Evolutionary conservation across 2,888 invertebrate genomes (phyloP), one percentile per base, ranked within the genome.

Genomic region (Pilophorus perplexus): DNA sequence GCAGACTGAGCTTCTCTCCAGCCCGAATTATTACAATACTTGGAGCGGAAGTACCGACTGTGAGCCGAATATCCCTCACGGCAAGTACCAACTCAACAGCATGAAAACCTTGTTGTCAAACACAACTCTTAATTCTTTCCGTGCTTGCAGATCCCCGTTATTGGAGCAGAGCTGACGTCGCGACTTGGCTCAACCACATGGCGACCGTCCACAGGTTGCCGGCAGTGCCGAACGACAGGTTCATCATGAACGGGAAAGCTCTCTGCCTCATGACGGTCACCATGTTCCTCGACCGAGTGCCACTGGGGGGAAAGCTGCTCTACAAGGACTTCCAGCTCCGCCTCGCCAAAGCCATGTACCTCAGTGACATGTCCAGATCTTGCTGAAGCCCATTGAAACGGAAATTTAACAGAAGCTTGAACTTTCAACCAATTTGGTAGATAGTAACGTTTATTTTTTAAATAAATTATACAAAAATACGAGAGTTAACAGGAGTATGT

Each of bases 181-280:
- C 83, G 66, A 78, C 80, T 66, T 89, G 89, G 88, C 75, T 85
- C 12, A 77, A 78, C 65, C 77, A 79, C 70, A 84, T 86, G 75
- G 80, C 85, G 0, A 75, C 79, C 0, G 77, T 80, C 3, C 85
- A 86, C 48, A 80, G 81, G 1, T 76, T 83, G 0, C 82, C 84
- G 0, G 81, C 83, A 67, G 78, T 82, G 25, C 79, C 80, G 1
- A 76, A 79, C 0, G 82, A 83, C 70, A 79, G 88, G 70, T 89
- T 89, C 77, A 83, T 85, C 0, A 89, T 89, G 88, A 89, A 89
- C 77, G 89, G 89, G 54, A 89, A 89, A 76, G 89, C 87, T 0
- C 78, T 89, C 3, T 89, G 89, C 71, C 81, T 89, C 62, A 89
- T 89, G 89, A 82, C 83, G n/a, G 79, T 83, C 10, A 84, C 85